Conservation (phyloP, 2,113 vertebrate species). For the Nannobrachium achirus region DNA sequence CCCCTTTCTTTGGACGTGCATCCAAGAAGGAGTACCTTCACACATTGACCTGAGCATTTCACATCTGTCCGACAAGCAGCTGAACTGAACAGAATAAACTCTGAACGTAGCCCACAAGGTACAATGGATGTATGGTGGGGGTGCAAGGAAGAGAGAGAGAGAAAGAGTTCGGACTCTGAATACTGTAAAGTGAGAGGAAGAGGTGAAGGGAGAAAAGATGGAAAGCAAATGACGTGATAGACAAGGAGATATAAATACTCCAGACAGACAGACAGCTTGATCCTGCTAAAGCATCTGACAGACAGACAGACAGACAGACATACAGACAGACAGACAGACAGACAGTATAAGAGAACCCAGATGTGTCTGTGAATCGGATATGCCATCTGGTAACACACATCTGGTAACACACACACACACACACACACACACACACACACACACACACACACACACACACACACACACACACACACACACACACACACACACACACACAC, state of each 20-base stretch:
- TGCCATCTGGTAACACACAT: background rate
- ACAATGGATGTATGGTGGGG: background rate
- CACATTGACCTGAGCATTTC: background rate
- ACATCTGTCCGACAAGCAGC: slow-evolving; percentile 8
- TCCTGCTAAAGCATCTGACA: background rate
- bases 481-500: too few species aligned
- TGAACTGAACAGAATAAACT: background rate
- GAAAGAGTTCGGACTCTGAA: background rate
- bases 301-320: background rate
- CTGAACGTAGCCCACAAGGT: background rate
- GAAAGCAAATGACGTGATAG: background rate
- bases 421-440: background rate
- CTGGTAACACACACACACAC: background rate
- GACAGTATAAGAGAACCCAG: background rate
- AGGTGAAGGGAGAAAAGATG: background rate
- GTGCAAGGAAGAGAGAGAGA: background rate
- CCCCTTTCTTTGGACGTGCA: background rate
- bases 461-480: too few species aligned
- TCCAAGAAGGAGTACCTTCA: background rate
- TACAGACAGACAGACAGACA: background rate
- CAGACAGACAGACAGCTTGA: background rate
- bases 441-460: too few species aligned
- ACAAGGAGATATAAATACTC: background rate
- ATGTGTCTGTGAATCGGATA: background rate
- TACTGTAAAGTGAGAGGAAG: background rate